phyloP scores from a whole-genome alignment of 2,797 vertebrate species.

The Hylomyscus alleni region DNA sequence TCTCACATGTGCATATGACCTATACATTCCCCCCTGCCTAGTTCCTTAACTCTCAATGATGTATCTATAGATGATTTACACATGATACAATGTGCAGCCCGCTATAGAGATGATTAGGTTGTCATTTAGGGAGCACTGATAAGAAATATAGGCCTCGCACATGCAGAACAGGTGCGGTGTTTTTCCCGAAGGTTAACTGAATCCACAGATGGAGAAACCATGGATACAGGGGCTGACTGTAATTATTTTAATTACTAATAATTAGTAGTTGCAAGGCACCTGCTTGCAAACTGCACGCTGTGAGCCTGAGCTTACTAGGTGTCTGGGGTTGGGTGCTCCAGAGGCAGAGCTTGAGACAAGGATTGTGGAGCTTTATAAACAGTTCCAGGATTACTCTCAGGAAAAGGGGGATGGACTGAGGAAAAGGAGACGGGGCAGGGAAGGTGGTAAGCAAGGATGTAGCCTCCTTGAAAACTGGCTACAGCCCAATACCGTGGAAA shows the following conservation, averaged over 20 bases:
- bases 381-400: background rate
- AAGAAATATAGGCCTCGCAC: background rate
- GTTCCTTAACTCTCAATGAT: background rate
- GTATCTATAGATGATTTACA: background rate
- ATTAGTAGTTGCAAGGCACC: background rate
- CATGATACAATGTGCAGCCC: background rate
- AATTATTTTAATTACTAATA: constrained; percentile 39
- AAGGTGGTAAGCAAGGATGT: background rate
- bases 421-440: background rate
- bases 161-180: background rate
- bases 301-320: background rate
- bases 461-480: background rate
- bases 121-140: background rate
- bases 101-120: background rate
- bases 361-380: background rate
- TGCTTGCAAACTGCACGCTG: background rate
- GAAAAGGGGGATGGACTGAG: background rate
- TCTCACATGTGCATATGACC: background rate
- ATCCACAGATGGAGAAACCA: background rate
- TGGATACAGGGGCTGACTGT: background rate
- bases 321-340: background rate
- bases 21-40: background rate
- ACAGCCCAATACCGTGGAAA: background rate
- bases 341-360: background rate
- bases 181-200: background rate